Conservation (phyloP, 1,140 invertebrate species). For the Brachionus rubens region DNA sequence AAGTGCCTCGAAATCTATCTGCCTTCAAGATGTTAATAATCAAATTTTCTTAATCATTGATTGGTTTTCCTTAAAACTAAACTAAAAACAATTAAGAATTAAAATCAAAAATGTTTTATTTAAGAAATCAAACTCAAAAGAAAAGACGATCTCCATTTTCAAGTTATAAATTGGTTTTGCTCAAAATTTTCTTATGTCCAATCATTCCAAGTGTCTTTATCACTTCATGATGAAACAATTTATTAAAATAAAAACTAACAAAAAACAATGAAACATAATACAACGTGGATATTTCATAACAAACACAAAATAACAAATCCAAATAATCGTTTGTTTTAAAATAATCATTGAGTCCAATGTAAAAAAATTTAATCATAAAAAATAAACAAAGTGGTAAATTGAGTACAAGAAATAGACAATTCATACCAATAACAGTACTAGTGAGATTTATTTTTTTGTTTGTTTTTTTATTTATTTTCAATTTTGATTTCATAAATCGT, state of each 20-base stretch:
- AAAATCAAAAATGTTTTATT: no score
- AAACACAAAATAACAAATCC: background rate
- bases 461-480: background rate
- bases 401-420: slow-evolving; percentile 18
- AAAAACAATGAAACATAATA: slow-evolving; percentile 23
- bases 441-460: slow-evolving; percentile 10
- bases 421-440: background rate
- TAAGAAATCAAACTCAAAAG: no score
- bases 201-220: background rate
- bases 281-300: slow-evolving; percentile 21
- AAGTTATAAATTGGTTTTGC: no score
- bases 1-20: no score
- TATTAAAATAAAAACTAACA: slow-evolving; percentile 8
- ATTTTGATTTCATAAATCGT: background rate
- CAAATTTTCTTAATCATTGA: no score
- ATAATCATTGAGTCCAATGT: background rate
- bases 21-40: no score
- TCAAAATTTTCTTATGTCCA: background rate
- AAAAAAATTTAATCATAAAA: slow-evolving; percentile 9
- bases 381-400: slow-evolving; percentile 26
- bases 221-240: background rate
- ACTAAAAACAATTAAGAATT: no score
- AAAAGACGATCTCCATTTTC: no score
- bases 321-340: background rate
- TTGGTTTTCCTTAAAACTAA: no score